A percentile compares a stretch with the other conserved stretches of the same genome.
Evolutionary conservation across 2,888 invertebrate species (phyloP).

Genomic region (Adela reaumurella): DNA sequence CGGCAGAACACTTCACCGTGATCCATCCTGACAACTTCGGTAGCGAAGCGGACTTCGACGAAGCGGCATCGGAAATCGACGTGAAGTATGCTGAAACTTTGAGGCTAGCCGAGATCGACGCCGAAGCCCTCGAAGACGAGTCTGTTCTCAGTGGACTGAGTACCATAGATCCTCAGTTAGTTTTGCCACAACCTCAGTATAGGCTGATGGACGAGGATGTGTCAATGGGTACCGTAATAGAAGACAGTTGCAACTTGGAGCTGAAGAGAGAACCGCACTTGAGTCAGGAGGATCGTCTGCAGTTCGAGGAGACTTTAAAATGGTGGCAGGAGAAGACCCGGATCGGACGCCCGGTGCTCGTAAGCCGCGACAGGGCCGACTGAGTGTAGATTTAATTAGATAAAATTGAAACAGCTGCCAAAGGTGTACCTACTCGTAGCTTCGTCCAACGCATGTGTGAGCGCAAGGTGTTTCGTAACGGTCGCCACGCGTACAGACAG

Average conservation of each 20-base stretch:
- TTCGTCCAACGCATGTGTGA: conserved; percentile 7
- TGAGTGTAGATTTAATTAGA: not conserved
- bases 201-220: conserved; percentile 37
- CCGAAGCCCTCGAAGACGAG: not conserved
- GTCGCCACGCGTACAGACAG: too few species aligned
- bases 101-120: conserved; percentile 14
- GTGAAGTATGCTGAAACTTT: conserved; percentile 46
- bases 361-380: not conserved
- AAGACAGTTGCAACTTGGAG: conserved; percentile 44
- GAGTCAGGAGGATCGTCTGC: conserved; percentile 45
- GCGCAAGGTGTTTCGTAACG: conserved; percentile 51
- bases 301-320: conserved; percentile 47
- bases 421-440: conserved; percentile 35
- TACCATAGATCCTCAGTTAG: conserved; percentile 29
- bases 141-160: not conserved
- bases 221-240: conserved; percentile 31
- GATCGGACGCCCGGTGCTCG: conserved; percentile 24
- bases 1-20: conserved; percentile 50
- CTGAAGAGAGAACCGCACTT: conserved; percentile 46
- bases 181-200: conserved; percentile 28
- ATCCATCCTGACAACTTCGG: conserved; percentile 37
- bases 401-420: conserved; percentile 36
- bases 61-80: conserved; percentile 31
- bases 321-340: conserved; percentile 53
- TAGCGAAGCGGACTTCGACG: conserved; percentile 38